Evolutionary conservation across 2,113 vertebrate species (phyloP), one percentile per base, ranked within the genome.

Genomic region (Coregonus clupeaformis): DNA sequence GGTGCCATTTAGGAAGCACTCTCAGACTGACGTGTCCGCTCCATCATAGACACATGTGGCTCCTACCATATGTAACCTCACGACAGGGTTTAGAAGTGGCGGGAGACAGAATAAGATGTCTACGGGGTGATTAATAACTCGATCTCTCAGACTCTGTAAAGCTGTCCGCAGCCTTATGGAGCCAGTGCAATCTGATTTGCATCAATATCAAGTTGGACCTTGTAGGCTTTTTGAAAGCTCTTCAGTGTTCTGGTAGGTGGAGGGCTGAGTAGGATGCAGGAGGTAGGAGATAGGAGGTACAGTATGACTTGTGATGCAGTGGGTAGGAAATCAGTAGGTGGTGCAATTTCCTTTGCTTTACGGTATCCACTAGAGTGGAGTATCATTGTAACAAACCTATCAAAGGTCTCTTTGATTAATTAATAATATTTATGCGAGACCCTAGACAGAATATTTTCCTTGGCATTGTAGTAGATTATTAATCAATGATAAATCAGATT

Each of bases 301-400:
- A 42, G 36, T 42, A 42, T 42, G 36, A 45, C 59, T 64, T 5
- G 1, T 59, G 2, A 25, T 59, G 20, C 2, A 29, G 4, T 30
- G 42, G 36, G 32, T n/a, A 30, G 68, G 12, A 11, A 27, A 74
- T 77, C 69, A 77, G 69, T 60, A 81, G 79, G 69, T 25, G 72
- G 72, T 52, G 55, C 72, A 81, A 24, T 83, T 68, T 80, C 69
- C 69, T 71, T 77, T 73, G 60, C 20, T 5, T 29, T 68, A 42
- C 14, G 5, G 24, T 30, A 29, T 29, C 24, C 24, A 67, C 16
- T 36, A 30, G 36, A 42, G 11, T 42, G 36, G 2, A 42, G 57
- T 20, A n/a, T n/a, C 64, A 66, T 7, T 66, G 27, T n/a, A 36
- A 25, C 64, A 30, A 18, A 66, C 29, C 16, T 66, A 66, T 66